phyloP scores from a whole-genome alignment of 2,797 vertebrate species.

The Macrochelys suwanniensis region DNA sequence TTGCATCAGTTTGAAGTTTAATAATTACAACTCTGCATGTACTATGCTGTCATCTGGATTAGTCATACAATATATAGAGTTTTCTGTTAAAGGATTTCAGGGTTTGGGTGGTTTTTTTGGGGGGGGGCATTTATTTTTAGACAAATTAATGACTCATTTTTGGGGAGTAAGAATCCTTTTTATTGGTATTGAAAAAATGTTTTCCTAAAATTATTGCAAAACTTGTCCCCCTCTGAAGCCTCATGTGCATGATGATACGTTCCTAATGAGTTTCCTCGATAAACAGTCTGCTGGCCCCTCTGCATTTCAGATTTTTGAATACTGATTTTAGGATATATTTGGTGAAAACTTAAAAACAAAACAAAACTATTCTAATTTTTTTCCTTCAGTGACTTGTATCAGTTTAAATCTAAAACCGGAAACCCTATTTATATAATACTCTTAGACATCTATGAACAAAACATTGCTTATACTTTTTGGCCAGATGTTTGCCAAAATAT shows the following conservation, averaged over 20 bases:
- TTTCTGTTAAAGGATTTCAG: background rate
- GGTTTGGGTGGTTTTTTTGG: background rate
- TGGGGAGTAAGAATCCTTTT: background rate
- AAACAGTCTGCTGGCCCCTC: background rate
- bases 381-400: background rate
- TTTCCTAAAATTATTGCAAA: background rate
- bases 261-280: background rate
- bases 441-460: background rate
- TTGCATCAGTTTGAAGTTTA: conserved; percentile 57
- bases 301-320: background rate
- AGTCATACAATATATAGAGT: background rate
- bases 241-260: background rate
- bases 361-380: background rate
- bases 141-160: background rate
- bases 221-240: background rate
- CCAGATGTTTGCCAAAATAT: background rate
- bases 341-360: background rate
- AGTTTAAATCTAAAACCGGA: background rate
- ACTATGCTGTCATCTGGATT: conserved; percentile 2
- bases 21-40: conserved; percentile 42
- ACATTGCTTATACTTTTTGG: background rate
- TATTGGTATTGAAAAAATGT: background rate
- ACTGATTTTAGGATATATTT: background rate
- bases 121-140: background rate
- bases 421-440: background rate